phyloP scores from a whole-genome alignment of 2,888 invertebrate genomes.

The Nephrotoma appendiculata region DNA sequence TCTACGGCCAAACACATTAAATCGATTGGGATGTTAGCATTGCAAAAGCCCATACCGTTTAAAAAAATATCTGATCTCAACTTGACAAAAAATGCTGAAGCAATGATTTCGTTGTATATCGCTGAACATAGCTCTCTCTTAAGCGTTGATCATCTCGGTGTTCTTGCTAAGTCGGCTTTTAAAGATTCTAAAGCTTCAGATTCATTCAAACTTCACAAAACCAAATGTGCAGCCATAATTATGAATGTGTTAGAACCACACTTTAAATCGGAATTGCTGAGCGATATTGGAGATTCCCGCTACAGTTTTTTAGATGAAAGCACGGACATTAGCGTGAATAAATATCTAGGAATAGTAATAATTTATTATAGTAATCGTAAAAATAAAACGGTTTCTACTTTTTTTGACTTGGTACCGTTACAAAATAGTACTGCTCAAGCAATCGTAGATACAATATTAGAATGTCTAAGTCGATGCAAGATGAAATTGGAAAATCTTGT shows the following conservation, averaged over 20 bases:
- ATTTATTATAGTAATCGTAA: no score
- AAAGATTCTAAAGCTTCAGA: not conserved
- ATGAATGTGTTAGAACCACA: not conserved
- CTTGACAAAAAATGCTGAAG: not conserved
- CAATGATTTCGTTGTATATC: not conserved
- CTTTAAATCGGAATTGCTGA: not conserved
- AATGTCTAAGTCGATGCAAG: no score
- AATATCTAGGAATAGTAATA: no score
- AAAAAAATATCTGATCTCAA: not conserved
- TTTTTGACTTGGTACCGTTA: no score
- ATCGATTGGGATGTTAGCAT: not conserved
- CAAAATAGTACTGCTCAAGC: no score
- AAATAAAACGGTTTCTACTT: no score
- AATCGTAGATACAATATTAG: no score
- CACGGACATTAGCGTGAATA: no score
- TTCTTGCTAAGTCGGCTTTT: not conserved
- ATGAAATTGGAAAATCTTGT: not conserved
- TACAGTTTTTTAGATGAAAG: no score
- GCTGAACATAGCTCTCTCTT: not conserved
- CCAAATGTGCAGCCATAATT: not conserved
- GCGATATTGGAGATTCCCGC: no score
- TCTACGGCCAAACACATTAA: not conserved
- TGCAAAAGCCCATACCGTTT: not conserved
- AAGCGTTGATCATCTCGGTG: not conserved
- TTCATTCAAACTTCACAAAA: not conserved